Percentiles rank a stretch among this genome's conserved stretches.
Conservation (phyloP, 1,140 invertebrate species). For the Zelostemma sp. region DNA sequence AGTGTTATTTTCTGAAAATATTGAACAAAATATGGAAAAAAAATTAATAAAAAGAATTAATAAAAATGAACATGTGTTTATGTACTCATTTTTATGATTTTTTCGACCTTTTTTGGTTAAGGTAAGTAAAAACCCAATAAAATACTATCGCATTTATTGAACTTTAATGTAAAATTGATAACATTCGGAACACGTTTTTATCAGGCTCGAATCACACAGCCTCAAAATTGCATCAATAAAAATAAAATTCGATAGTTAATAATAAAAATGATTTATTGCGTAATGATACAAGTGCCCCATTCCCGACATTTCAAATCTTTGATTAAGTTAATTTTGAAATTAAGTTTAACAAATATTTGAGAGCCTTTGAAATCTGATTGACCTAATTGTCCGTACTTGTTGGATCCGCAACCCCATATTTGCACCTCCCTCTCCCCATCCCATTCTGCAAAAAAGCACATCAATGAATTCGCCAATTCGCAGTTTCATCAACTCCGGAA, state of each 20-base stretch:
- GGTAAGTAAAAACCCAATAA: too few relatives aligned
- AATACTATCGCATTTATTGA: too few relatives aligned
- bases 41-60: slow-evolving; percentile 70
- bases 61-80: slow-evolving; percentile 54
- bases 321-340: slow-evolving; percentile 30
- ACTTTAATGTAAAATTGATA: too few relatives aligned
- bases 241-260: too few relatives aligned
- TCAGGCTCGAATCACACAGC: too few relatives aligned
- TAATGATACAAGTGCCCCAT: slow-evolving; percentile 54
- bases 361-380: slow-evolving; percentile 24
- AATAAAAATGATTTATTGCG: slow-evolving; percentile 25
- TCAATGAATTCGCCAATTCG: neutral
- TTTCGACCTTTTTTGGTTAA: slow-evolving; percentile 15
- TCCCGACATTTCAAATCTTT: slow-evolving; percentile 60
- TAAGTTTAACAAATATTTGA: slow-evolving; percentile 51
- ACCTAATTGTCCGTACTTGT: slow-evolving; percentile 82
- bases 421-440: too few relatives aligned
- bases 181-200: too few relatives aligned
- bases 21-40: slow-evolving; percentile 72
- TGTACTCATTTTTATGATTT: slow-evolving; percentile 27
- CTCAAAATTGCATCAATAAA: too few relatives aligned
- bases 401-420: slow-evolving; percentile 81
- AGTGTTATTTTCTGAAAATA: slow-evolving; percentile 74
- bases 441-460: slow-evolving; percentile 70
- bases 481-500: neutral